These are phyloP conservation scores for Choloepus didactylus DNA, from an alignment of 2,797 vertebrate species.

Conservation along the genomic window DNA sequence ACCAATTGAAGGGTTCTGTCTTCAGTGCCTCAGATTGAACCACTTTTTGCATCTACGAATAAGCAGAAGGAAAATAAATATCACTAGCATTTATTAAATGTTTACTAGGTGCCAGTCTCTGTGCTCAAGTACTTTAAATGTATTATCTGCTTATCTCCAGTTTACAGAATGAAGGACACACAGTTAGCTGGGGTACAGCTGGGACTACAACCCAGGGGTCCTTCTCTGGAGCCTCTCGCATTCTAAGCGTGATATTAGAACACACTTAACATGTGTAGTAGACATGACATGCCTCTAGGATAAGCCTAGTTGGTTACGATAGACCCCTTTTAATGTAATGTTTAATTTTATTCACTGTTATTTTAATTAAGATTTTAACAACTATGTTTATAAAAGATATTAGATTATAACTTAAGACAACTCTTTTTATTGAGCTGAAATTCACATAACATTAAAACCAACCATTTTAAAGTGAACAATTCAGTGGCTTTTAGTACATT, in stretches of 20 bases:
- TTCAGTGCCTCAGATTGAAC: not conserved
- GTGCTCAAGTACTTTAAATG: not conserved
- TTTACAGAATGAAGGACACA: not conserved
- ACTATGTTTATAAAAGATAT: not conserved
- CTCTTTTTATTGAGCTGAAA: no score
- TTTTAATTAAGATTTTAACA: slow-evolving; percentile 45
- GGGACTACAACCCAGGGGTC: not conserved
- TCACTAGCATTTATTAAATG: not conserved
- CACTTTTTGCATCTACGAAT: not conserved
- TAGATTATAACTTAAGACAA: not conserved
- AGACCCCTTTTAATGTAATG: not conserved
- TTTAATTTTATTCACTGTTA: not conserved
- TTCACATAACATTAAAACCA: no score
- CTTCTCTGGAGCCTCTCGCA: not conserved
- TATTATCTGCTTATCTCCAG: not conserved
- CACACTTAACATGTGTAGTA: no score
- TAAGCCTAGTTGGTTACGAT: not conserved
- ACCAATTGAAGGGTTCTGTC: not conserved
- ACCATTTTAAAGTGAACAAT: no score
- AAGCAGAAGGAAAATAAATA: not conserved
- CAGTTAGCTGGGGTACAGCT: not conserved
- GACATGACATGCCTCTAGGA: not conserved
- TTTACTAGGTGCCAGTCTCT: not conserved
- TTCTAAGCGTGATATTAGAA: not conserved
- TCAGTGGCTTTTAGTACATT: no score